Evolutionary conservation across 2,888 invertebrate genomes (phyloP).

Genomic region (Polydrusus cervinus): DNA sequence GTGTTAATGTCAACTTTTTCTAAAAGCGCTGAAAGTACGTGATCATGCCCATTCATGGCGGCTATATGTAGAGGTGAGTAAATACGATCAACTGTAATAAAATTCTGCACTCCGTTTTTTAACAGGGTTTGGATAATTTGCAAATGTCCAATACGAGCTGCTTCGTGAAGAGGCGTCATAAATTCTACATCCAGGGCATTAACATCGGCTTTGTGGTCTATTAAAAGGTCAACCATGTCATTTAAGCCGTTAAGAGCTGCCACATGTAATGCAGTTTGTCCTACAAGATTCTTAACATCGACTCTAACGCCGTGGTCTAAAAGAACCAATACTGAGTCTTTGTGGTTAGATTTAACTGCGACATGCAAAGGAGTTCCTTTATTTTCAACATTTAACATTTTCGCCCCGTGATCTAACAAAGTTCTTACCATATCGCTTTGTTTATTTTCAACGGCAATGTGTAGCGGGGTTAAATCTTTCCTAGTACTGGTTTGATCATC

Average conservation of each 20-base stretch:
- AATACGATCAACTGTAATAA: background rate
- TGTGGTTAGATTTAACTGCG: background rate
- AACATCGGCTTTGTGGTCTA: background rate
- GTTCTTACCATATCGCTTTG: background rate
- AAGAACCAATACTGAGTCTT: background rate
- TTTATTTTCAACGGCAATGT: background rate
- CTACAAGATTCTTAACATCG: background rate
- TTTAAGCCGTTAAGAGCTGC: background rate
- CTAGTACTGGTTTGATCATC: conserved; percentile 67
- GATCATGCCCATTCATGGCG: conserved; percentile 23
- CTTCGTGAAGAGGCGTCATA: background rate
- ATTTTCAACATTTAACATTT: background rate
- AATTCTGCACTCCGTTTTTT: background rate
- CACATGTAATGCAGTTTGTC: background rate
- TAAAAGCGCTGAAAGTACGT: conserved; percentile 19
- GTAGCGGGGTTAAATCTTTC: conserved; percentile 20
- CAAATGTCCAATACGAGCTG: background rate
- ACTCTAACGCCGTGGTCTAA: background rate
- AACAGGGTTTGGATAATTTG: background rate
- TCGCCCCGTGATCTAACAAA: background rate
- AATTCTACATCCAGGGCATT: background rate
- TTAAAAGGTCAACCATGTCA: background rate
- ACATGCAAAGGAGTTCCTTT: background rate
- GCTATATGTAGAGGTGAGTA: background rate
- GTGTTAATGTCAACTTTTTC: conserved; percentile 28